Base-by-base conservation (phyloP, 2,113 vertebrate genomes). In the Chaetops frenatus region DNA sequence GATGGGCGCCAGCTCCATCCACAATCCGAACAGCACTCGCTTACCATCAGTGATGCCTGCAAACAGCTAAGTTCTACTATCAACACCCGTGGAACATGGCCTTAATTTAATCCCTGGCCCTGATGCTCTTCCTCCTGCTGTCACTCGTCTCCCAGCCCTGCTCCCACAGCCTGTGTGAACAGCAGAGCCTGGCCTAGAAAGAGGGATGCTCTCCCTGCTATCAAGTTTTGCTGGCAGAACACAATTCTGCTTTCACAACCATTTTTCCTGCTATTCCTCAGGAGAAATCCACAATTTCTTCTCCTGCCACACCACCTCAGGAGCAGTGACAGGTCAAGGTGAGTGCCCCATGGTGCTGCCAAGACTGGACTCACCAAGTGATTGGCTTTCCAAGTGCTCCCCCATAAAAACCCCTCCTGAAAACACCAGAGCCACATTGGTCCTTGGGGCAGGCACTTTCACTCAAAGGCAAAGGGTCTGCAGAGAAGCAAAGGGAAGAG, bases 321-420 rank as follows among this genome's bases (percentile, higher is more conserved):
- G 29, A 47, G 50, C 4, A 0, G 57, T 9, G 45, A 56, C 35
- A 6, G 22, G 24, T 36, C 15, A 20, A 72, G n/a, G 54, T 1
- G 2, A 91, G 40, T 2, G 20, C 15, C 62, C 53, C 0, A 0
- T 0, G 2, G n/a, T 12, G 29, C 57, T 69, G 57, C 58, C 82
- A 38, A 50, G 36, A 28, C 31, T 1, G 1, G 25, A 31, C 1
- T 7, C 53, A 12, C 10, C 0, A 0, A 65, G 21, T 1, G 15
- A 23, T 13, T 2, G 0, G 35, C 40, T 53, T 29, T n/a, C 61
- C 33, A 12, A 62, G 62, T 0, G 0, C 24, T 64, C 16, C 28
- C 19, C 60, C 57, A 31, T 5, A 54, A 11, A 9, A n/a, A 38
- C 33, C 50, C 7, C 31, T 23, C 6, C n/a, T 0, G 1, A 62